Conservation (phyloP, 1,140 invertebrate species). For the Berghia stephanieae region DNA sequence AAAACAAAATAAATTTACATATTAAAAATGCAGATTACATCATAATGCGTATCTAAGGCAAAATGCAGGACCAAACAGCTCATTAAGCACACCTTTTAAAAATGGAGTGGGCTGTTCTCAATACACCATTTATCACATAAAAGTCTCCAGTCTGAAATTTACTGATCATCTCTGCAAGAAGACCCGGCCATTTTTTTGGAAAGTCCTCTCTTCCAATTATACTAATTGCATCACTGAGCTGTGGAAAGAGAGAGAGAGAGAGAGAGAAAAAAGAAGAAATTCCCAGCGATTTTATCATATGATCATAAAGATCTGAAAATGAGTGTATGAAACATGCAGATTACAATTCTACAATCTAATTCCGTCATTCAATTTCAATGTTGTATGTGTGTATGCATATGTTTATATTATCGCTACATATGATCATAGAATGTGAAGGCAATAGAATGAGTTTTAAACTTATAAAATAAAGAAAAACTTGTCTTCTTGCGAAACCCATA, state of each 20-base stretch:
- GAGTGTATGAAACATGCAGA: too few relatives aligned
- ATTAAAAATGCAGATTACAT: too few relatives aligned
- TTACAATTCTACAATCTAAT: background rate
- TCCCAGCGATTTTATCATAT: too few relatives aligned
- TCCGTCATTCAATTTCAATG: background rate
- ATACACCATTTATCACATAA: constrained; percentile 92
- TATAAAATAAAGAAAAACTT: too few relatives aligned
- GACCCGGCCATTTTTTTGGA: constrained; percentile 90
- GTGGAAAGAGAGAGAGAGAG: constrained; percentile 28
- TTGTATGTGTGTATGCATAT: background rate
- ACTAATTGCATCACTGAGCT: constrained; percentile 92
- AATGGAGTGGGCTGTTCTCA: constrained; percentile 93
- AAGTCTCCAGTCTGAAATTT: constrained; percentile 92
- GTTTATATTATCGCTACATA: too few relatives aligned
- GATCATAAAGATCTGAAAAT: too few relatives aligned
- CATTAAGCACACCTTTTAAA: constrained; percentile 79
- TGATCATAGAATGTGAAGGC: too few relatives aligned
- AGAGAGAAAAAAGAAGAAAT: background rate
- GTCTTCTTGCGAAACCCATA: too few relatives aligned
- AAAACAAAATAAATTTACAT: too few relatives aligned
- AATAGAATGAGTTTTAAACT: too few relatives aligned
- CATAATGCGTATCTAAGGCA: too few relatives aligned
- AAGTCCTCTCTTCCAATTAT: constrained; percentile 95
- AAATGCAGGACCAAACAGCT: too few relatives aligned
- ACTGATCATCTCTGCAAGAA: constrained; percentile 90